Evolutionary conservation across 2,113 vertebrate species (phyloP), one percentile per base, ranked within the genome.

Genomic region (Syngnathus typhle): DNA sequence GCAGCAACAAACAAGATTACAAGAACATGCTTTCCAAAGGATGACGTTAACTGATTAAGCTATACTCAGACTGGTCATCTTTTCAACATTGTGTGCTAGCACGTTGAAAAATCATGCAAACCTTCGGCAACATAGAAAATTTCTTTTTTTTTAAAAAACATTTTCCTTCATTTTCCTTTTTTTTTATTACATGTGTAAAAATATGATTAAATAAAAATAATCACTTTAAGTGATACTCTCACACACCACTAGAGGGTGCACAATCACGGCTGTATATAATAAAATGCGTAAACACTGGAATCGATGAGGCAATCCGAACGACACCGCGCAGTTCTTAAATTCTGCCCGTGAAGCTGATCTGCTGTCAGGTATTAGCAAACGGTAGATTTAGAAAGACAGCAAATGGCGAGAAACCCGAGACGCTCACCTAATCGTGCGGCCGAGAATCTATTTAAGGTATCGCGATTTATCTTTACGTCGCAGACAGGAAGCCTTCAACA

Each of bases 301-400:
- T 32, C 27, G 27, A 32, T 32, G 27, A 32, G 27, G 27, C 27
- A 32, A 32, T 32, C 27, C 27, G 27, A 32, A 32, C 27, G 27
- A 32, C 27, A 10, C 37, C 36, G 36, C 58, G 39, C 6, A 19
- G 7, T 46, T 46, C 59, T 71, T 71, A 76, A 70, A 3, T 32
- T 32, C 27, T 32, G 27, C 27, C 27, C 27, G 68, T 47, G 70
- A 82, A 85, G 84, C 74, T 69, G 76, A 82, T 80, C 72, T 52
- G 54, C 79, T 82, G 83, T 79, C 64, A 75, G 65, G 87, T 76
- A 71, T 89, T 87, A 85, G 79, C 84, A 68, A 81, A 82, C 62
- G 80, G 61, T 84, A 23, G 58, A 83, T 88, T 82, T 89, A 85
- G 83, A 84, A 83, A 73, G 78, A 82, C 59, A 11, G 76, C 82